A percentile compares a stretch with the other conserved stretches of the same genome.
phyloP scores from a whole-genome alignment of 35 echinoderm and acorn worm species.

The Holothuria glaberrima region DNA sequence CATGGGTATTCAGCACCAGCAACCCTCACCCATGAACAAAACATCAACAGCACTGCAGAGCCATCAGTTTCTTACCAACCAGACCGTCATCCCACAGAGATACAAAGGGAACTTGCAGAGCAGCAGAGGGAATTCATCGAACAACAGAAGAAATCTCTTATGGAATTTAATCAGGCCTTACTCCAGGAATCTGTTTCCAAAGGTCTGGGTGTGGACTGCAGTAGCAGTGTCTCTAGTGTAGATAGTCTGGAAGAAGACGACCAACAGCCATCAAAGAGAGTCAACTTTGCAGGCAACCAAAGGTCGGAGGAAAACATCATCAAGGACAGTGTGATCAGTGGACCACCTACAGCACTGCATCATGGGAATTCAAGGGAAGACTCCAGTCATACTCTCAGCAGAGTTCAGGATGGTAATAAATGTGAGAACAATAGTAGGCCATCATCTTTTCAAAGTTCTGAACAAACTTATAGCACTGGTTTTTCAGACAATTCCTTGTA shows the following conservation, averaged over 20 bases:
- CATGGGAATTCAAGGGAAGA: too few relatives aligned
- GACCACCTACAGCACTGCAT: too few relatives aligned
- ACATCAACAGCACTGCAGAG: neutral
- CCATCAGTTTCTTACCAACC: slow-evolving; percentile 10
- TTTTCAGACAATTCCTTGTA: too few relatives aligned
- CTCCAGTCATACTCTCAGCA: too few relatives aligned
- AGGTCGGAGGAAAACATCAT: neutral
- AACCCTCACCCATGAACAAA: slow-evolving; percentile 13
- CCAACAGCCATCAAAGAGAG: neutral
- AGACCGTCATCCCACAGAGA: slow-evolving; percentile 25
- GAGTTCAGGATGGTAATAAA: too few relatives aligned
- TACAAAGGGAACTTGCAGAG: slow-evolving; percentile 61
- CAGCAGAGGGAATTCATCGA: slow-evolving; percentile 81
- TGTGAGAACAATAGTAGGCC: too few relatives aligned
- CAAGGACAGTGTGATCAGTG: too few relatives aligned
- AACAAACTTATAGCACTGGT: too few relatives aligned
- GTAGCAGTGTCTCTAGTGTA: slow-evolving; percentile 79
- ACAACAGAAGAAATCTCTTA: slow-evolving; percentile 85
- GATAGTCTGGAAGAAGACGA: slow-evolving; percentile 81
- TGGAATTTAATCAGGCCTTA: slow-evolving; percentile 83
- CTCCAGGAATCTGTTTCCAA: slow-evolving; percentile 63
- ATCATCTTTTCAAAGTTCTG: too few relatives aligned
- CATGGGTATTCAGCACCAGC: slow-evolving; percentile 67
- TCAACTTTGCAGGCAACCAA: neutral
- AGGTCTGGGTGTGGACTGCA: slow-evolving; percentile 50